Base-by-base conservation (phyloP, 2,888 invertebrate genomes). In the Meteorus colon region DNA sequence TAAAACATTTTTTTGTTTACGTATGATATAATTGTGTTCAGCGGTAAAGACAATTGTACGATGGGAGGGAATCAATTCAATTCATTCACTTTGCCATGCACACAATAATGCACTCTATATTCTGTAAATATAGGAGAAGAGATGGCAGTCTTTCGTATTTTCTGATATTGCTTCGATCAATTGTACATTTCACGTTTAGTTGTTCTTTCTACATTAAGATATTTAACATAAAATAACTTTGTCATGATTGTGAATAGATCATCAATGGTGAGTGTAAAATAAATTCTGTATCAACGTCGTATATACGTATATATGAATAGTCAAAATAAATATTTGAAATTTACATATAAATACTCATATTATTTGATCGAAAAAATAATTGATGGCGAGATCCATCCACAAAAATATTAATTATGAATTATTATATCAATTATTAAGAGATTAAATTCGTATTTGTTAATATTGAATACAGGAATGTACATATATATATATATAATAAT, bases 401-500 rank as follows among this genome's bases (percentile, higher is more conserved):
- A 71, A 77, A 71, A 77, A 76, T 76, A 65, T 77, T 74, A 74
- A 75, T 75, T 72, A 75, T 75, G 60, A 72, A 76, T 73, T 73
- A 51, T 19, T 19, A 55, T 55, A 19, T 55, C 1, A 6, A 8
- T 19, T 55, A 55, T 55, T 55, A 2, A 19, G 8, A 6, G 5
- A 55, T 55, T 55, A 24, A 55, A 10, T 77, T 77, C 41, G 16
- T 66, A 69, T 68, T 72, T 66, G 74, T 76, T 77, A 71, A 81
- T 80, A 79, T 41, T 74, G 82, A 82, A 81, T 82, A 80, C 81
- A 82, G 86, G 87, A 87, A 87, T 87, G 86, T 85, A 82, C 81
- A 80, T 78, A 55, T 55, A 55, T 55, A 19, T 55, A 51, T 24
- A 24, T 24, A 24, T 24, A 24, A 24, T 45, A 48, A 48, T 48